phyloP scores from a whole-genome alignment of 2,888 invertebrate genomes.

The Pyrochroa serraticornis region DNA sequence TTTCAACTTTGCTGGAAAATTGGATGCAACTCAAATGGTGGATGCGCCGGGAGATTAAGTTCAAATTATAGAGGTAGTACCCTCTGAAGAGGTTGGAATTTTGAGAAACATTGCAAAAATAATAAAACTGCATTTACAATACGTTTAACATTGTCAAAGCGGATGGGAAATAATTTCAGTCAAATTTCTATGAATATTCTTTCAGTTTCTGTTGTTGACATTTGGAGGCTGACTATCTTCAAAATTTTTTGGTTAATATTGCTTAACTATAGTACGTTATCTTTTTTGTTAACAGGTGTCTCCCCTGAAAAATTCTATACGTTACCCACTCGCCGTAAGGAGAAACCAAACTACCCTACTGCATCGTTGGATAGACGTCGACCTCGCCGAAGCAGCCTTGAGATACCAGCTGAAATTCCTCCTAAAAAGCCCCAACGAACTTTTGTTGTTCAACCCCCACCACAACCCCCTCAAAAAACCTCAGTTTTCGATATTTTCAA shows the following conservation, averaged over 20 bases:
- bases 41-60: no score
- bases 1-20: no score
- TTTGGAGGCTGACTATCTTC: no score
- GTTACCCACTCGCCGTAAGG: conserved; percentile 65
- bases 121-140: no score
- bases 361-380: conserved; percentile 46
- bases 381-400: conserved; percentile 62
- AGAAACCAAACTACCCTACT: conserved; percentile 56
- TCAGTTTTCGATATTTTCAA: conserved; percentile 73
- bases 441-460: conserved; percentile 46
- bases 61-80: no score
- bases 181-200: no score
- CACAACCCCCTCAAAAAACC: conserved; percentile 51
- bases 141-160: no score
- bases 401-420: conserved; percentile 53
- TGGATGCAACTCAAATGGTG: no score
- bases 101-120: no score
- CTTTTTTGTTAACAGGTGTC: conserved; percentile 45
- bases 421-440: conserved; percentile 54
- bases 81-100: no score
- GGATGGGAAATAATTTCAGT: no score
- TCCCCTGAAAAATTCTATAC: conserved; percentile 71
- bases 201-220: no score
- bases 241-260: neutral
- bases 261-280: neutral